These are phyloP conservation scores for Parascotia fuliginaria DNA, from an alignment of 2,888 invertebrate genomes.

Conservation along the genomic window DNA sequence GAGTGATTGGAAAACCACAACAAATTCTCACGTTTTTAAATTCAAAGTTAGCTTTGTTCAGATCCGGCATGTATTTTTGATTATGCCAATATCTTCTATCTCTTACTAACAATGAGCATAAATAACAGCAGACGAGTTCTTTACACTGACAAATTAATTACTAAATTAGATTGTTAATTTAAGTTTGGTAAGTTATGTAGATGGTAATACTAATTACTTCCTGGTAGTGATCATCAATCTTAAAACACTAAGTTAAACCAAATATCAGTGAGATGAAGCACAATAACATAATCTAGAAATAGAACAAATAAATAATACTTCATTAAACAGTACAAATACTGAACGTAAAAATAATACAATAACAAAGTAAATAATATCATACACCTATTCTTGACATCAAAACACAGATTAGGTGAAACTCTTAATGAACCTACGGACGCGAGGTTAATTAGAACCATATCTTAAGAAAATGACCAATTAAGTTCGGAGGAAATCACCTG, in stretches of 20 bases:
- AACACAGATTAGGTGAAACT: conserved; percentile 17
- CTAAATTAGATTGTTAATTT: too few relatives aligned
- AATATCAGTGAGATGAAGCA: too few relatives aligned
- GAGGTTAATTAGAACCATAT: conserved; percentile 30
- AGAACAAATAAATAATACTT: too few relatives aligned
- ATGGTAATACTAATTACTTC: too few relatives aligned
- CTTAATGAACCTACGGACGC: conserved; percentile 27
- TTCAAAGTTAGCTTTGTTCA: conserved; percentile 36
- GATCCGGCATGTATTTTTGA: conserved; percentile 14
- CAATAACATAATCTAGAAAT: too few relatives aligned
- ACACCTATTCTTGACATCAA: conserved; percentile 8
- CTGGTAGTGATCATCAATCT: too few relatives aligned
- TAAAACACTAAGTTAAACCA: too few relatives aligned
- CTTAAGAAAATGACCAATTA: conserved; percentile 32
- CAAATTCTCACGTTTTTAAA: conserved; percentile 66
- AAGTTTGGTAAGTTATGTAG: too few relatives aligned
- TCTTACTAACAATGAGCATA: neutral
- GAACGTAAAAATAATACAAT: neutral
- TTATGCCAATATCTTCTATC: neutral
- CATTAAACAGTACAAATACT: neutral
- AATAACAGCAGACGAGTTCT: too few relatives aligned
- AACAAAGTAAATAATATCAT: conserved; percentile 1
- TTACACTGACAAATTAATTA: too few relatives aligned
- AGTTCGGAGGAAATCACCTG: conserved; percentile 25
- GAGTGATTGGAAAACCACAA: conserved; percentile 54